A percentile compares a stretch with the other conserved stretches of the same genome.
Evolutionary conservation across 64 coral and sea anemone genomes (phyloP).

Genomic region (Montipora sp.): DNA sequence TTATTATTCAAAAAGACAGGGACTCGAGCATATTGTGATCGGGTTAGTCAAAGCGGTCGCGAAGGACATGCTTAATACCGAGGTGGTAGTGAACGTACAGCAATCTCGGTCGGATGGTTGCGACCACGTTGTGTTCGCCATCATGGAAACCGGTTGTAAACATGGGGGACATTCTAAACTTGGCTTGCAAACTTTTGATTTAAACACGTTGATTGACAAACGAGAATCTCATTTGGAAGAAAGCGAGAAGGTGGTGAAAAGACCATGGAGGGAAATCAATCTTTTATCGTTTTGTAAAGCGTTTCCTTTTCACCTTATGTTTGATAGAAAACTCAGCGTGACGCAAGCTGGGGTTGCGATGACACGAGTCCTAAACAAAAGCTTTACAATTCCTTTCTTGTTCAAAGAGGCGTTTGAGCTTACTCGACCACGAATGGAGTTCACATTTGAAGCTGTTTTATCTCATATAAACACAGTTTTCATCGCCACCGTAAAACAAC

Average conservation of each 20-base stretch:
- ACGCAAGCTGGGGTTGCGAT: constrained; percentile 90
- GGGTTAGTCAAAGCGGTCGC: constrained; percentile 95
- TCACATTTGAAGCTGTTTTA: constrained; percentile 81
- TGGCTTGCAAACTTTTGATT: constrained; percentile 83
- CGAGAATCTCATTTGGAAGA: neutral
- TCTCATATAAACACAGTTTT: constrained; percentile 98
- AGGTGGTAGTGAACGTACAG: constrained; percentile 66
- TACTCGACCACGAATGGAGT: constrained; percentile 83
- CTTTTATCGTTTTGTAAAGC: constrained; percentile 95
- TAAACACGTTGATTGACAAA: neutral
- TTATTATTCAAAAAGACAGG: constrained; percentile 89
- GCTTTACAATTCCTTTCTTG: constrained; percentile 57
- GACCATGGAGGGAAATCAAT: constrained; percentile 64
- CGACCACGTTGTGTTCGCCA: constrained; percentile 88
- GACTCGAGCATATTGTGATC: constrained; percentile 92
- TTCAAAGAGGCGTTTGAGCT: constrained; percentile 91
- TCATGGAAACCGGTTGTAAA: constrained; percentile 76
- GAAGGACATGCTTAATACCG: constrained; percentile 77
- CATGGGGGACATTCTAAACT: constrained; percentile 81
- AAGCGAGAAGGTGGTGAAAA: neutral
- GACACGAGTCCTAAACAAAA: constrained; percentile 71
- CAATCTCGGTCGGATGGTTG: constrained; percentile 51
- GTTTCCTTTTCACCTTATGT: constrained; percentile 98
- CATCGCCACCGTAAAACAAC: constrained; percentile 85
- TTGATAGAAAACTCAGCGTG: constrained; percentile 79